Evolutionary conservation across 2,113 vertebrate species (phyloP).

Genomic region (Camelus bactrianus): DNA sequence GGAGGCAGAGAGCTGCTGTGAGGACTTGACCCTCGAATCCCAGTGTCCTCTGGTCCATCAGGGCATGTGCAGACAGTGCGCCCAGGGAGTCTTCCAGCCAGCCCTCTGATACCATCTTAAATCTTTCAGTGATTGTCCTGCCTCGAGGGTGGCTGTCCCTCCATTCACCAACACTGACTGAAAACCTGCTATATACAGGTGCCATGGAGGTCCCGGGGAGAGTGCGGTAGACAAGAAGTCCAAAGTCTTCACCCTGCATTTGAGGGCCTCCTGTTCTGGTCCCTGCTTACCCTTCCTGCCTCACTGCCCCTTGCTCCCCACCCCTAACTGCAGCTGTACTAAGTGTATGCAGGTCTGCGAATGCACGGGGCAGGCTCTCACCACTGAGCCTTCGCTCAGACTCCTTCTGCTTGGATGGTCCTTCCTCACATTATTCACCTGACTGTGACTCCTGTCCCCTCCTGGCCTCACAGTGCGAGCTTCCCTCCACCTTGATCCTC

Average conservation of each 20-base stretch:
- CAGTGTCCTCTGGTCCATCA: neutral
- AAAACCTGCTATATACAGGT: neutral
- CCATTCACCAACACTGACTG: neutral
- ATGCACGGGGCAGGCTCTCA: neutral
- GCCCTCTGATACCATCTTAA: neutral
- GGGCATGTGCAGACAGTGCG: no score
- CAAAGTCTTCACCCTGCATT: neutral
- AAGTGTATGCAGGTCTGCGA: neutral
- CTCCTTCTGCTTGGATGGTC: neutral
- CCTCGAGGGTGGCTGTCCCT: neutral
- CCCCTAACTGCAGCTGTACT: no score
- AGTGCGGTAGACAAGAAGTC: neutral
- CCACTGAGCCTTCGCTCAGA: neutral
- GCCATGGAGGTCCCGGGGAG: neutral
- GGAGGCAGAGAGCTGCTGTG: neutral
- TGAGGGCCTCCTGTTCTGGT: neutral
- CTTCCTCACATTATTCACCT: neutral
- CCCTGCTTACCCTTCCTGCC: neutral
- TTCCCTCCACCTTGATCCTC: neutral
- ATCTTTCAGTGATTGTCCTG: neutral
- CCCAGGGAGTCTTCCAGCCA: neutral
- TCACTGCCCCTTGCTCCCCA: fast-evolving
- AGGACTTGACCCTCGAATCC: neutral
- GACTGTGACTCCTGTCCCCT: neutral
- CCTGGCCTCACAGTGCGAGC: neutral